Base-by-base conservation (phyloP, 23 tunicate genomes). In the Ciona savignyi region DNA sequence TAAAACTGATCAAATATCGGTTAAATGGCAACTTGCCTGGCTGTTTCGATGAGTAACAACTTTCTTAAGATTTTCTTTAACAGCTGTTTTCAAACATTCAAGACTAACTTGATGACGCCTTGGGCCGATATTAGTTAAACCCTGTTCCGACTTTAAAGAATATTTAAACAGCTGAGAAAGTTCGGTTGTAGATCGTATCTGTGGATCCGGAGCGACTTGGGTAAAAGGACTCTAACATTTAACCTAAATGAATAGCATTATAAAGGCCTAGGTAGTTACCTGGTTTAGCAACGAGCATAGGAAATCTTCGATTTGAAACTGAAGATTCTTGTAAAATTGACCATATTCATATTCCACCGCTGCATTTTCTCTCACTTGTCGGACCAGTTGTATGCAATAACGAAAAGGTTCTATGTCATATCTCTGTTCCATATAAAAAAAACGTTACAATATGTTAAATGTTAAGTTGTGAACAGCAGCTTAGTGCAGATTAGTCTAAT, bases 21-120 rank as follows among this genome's bases (percentile, higher is more conserved):
- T n/a, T 6, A 20, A 23, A 6, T 21, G 9, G 21, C 23, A 6
- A 9, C 9, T 33, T 56, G 71, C 84, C 77, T 80, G 84, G 9
- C 77, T 61, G 30, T 80, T 77, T 31, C 62, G 75, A 51, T 80
- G 84, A 23, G 84, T 71, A 2, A 80, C 84, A 60, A 80, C 71
- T 26, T 49, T 77, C 32, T 71, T 29, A 23, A 80, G 60, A 2
- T 70, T n/a, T 30, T 80, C 66, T 32, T 80, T 31, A 29, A 69
- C 26, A 4, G 84, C 84, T 27, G 23, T 51, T 21, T 80, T 77
- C 69, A 80, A 56, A 20, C 71, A 51, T 29, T 80, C 67, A 22
- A 68, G 33, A n/a, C 29, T 27, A 3, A 23, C 6, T 28, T 28
- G 35, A 25, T 28, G 21, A 4, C 27, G 23, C 9, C 33, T 30